Evolutionary conservation across 64 coral and sea anemone genomes (phyloP).

Genomic region (Pachyseris speciosa): DNA sequence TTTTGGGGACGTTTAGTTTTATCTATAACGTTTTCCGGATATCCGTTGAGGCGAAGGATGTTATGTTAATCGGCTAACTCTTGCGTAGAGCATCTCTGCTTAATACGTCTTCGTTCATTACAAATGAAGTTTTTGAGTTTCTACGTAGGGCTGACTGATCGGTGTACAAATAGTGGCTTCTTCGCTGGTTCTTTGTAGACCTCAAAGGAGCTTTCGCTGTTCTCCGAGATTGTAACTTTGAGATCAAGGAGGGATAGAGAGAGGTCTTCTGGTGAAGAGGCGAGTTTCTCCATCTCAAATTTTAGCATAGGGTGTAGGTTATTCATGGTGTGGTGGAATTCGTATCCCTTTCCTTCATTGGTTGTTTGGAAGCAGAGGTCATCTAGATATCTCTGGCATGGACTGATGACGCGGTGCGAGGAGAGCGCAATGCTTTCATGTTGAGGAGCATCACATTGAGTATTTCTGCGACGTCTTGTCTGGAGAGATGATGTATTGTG

Average conservation of each 20-base stretch:
- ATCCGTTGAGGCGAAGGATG: not conserved
- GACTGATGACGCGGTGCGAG: not conserved
- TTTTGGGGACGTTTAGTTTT: not conserved
- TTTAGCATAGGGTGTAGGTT: constrained; percentile 32
- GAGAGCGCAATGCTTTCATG: constrained; percentile 28
- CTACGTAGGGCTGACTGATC: not conserved
- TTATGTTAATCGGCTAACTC: not conserved
- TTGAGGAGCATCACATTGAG: constrained; percentile 1
- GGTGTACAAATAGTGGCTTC: constrained; percentile 37
- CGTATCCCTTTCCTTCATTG: constrained; percentile 15
- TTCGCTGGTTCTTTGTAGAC: constrained; percentile 27
- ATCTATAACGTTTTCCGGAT: not conserved
- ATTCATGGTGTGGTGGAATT: constrained; percentile 30
- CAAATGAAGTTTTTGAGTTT: not conserved
- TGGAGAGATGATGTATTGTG: not conserved
- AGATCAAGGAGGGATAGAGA: no score
- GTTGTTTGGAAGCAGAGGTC: constrained; percentile 13
- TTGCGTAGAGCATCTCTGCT: not conserved
- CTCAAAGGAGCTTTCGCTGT: constrained; percentile 2
- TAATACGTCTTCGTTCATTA: constrained; percentile 26
- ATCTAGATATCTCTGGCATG: constrained; percentile 38
- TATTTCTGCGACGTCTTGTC: constrained; percentile 5
- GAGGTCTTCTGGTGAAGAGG: no score
- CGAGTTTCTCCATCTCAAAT: no score
- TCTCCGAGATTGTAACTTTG: not conserved